Conservation (phyloP, 1,140 invertebrate species). For the Drosophila lacteicornis region DNA sequence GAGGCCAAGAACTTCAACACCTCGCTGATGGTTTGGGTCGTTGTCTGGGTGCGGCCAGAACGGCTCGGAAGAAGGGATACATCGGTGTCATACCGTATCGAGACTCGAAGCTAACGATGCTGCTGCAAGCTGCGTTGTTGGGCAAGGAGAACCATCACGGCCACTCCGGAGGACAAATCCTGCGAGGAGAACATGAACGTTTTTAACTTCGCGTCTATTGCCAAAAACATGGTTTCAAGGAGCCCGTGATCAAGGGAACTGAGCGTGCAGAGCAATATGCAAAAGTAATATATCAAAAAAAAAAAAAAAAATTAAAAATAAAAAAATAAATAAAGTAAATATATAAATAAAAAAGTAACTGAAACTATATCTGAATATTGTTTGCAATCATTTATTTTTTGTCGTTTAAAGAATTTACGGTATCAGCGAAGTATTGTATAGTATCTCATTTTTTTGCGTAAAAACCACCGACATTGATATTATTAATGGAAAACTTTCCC, state of each 20-base stretch:
- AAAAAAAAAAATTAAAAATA: too few relatives aligned
- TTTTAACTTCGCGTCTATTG: conserved; percentile 90
- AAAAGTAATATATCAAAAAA: too few relatives aligned
- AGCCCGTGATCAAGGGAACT: conserved; percentile 48
- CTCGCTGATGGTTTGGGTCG: conserved; percentile 91
- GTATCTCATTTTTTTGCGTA: too few relatives aligned
- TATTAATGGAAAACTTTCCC: too few relatives aligned
- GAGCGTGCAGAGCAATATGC: too few relatives aligned
- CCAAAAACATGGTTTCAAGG: conserved; percentile 88
- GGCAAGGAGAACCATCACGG: conserved; percentile 92
- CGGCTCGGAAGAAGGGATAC: conserved; percentile 85
- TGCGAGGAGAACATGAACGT: conserved; percentile 91
- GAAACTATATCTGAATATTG: too few relatives aligned
- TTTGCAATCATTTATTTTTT: too few relatives aligned
- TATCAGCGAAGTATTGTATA: too few relatives aligned
- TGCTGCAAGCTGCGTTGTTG: conserved; percentile 88
- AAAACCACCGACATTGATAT: too few relatives aligned
- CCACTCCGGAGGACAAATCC: conserved; percentile 89
- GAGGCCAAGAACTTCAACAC: conserved; percentile 88
- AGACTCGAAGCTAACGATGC: conserved; percentile 93
- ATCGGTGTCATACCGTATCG: conserved; percentile 85
- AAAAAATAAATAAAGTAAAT: too few relatives aligned
- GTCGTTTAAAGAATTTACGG: too few relatives aligned
- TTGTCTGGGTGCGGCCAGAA: conserved; percentile 91
- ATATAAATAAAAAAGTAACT: too few relatives aligned